These are phyloP conservation scores for Corvus moneduloides DNA, from an alignment of 2,113 vertebrate genomes.

Conservation along the genomic window DNA sequence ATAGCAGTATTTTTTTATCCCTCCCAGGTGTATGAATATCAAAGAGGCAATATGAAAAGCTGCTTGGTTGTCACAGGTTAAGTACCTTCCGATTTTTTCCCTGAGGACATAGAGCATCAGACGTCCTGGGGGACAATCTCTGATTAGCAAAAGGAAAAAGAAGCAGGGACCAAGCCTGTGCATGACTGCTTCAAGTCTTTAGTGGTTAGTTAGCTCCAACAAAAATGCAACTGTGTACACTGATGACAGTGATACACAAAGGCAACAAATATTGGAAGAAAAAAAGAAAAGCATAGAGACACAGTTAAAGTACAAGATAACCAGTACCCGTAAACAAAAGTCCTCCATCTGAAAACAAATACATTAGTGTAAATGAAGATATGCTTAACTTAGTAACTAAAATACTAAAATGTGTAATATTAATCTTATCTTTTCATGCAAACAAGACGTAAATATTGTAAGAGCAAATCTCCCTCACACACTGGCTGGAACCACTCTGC, in stretches of 20 bases:
- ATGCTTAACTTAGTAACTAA: not conserved
- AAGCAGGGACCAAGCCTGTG: not conserved
- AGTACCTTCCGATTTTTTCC: not conserved
- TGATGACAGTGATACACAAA: not conserved
- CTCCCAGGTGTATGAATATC: not conserved
- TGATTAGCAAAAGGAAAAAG: not conserved
- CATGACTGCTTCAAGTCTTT: not conserved
- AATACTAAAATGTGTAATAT: not conserved
- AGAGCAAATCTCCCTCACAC: not conserved
- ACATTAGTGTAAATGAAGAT: not conserved
- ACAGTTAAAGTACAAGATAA: not conserved
- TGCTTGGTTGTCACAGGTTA: not conserved
- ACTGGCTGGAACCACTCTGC: not conserved
- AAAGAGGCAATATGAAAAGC: not conserved
- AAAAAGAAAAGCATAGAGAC: not conserved
- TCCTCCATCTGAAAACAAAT: not conserved
- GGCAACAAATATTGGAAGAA: not conserved
- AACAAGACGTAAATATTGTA: not conserved
- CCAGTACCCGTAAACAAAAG: not conserved
- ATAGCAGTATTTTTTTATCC: not conserved
- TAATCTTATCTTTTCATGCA: not conserved
- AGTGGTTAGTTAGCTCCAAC: not conserved
- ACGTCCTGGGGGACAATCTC: not conserved
- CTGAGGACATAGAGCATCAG: not conserved
- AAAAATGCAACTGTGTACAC: not conserved